Conservation (phyloP, 1,140 invertebrate species). For the Panonychus citri region DNA sequence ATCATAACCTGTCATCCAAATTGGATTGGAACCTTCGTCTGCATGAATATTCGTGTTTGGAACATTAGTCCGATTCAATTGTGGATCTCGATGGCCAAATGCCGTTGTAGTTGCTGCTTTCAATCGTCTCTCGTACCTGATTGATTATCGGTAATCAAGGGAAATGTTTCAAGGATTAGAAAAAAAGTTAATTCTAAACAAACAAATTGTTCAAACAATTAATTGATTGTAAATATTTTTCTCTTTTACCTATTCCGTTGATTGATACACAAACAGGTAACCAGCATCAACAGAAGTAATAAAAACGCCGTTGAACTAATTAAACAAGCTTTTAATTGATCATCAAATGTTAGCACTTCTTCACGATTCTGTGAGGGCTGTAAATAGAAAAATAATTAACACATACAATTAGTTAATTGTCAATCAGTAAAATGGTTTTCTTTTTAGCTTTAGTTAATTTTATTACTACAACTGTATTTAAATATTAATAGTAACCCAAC, state of each 20-base stretch:
- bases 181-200: conserved; percentile 11
- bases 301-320: conserved; percentile 53
- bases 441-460: too few species aligned
- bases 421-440: neutral
- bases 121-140: conserved; percentile 51
- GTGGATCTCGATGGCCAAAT: conserved; percentile 32
- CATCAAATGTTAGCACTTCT: conserved; percentile 15
- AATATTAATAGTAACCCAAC: too few species aligned
- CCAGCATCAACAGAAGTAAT: conserved; percentile 44
- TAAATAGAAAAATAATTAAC: conserved; percentile 1
- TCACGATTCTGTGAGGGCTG: neutral
- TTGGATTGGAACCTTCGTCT: conserved; percentile 75
- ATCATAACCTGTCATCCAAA: conserved; percentile 79
- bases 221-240: conserved; percentile 14
- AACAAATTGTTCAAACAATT: conserved; percentile 11
- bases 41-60: conserved; percentile 86
- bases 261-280: conserved; percentile 49
- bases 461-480: too few species aligned
- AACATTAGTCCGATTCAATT: conserved; percentile 50
- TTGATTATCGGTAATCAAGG: neutral
- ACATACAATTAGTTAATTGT: neutral
- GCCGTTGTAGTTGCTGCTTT: conserved; percentile 78
- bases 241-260: conserved; percentile 38
- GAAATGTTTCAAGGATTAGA: neutral
- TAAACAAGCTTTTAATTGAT: conserved; percentile 39